Evolutionary conservation across 2,888 invertebrate genomes (phyloP).

Genomic region (Agrotis puta): DNA sequence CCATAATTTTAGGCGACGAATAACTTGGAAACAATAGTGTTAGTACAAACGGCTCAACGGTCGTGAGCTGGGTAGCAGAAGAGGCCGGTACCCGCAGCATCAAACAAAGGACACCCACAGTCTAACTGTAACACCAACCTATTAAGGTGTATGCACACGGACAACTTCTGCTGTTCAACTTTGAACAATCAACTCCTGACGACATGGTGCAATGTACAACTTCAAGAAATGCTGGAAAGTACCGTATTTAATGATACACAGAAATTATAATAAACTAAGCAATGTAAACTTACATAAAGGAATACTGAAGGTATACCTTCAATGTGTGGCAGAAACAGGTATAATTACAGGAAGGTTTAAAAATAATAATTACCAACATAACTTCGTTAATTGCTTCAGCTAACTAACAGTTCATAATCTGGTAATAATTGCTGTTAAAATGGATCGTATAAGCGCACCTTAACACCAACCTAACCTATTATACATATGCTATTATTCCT

Average conservation of each 20-base stretch:
- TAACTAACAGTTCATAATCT: background rate
- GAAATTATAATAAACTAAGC: no score
- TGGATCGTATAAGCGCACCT: conserved; percentile 11
- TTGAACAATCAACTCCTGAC: background rate
- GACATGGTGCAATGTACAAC: background rate
- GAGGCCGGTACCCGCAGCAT: conserved; percentile 35
- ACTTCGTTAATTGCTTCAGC: background rate
- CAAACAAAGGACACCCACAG: conserved; percentile 65
- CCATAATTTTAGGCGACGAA: conserved; percentile 28
- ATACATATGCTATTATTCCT: conserved; percentile 78
- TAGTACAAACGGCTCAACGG: conserved; percentile 30
- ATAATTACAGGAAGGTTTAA: no score
- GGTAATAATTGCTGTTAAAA: background rate
- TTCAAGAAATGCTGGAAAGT: background rate
- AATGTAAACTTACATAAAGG: no score
- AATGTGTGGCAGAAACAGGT: no score
- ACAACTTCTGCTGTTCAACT: background rate
- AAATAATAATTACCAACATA: no score
- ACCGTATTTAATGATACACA: background rate
- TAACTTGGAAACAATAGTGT: conserved; percentile 46
- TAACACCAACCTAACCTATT: conserved; percentile 62
- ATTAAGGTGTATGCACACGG: conserved; percentile 51
- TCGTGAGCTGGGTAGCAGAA: conserved; percentile 26
- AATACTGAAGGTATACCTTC: no score
- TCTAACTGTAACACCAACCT: conserved; percentile 65